phyloP scores from a whole-genome alignment of 2,113 vertebrate species.

The Takifugu bimaculatus region DNA sequence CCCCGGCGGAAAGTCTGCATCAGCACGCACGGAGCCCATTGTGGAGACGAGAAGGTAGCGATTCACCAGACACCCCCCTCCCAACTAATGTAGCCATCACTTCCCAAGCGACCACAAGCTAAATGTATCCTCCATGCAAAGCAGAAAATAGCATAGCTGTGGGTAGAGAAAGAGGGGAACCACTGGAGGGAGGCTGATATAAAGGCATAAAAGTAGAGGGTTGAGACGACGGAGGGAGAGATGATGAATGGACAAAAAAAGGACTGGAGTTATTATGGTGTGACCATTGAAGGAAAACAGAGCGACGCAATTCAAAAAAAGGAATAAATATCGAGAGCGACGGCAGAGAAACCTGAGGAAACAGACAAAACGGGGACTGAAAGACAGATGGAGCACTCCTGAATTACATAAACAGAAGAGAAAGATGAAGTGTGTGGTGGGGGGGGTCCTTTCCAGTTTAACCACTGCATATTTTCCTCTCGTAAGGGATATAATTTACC shows the following conservation, averaged over 20 bases:
- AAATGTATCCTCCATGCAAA: constrained; percentile 66
- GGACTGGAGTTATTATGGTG: constrained; percentile 17
- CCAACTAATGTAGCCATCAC: constrained; percentile 54
- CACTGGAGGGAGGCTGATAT: constrained; percentile 12
- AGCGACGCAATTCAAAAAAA: constrained; percentile 19
- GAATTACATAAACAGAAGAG: constrained; percentile 33
- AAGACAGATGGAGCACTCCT: constrained; percentile 27
- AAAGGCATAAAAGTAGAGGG: constrained; percentile 24
- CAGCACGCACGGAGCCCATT: constrained; percentile 47
- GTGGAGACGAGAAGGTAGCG: constrained; percentile 47
- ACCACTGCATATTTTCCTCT: constrained; percentile 72
- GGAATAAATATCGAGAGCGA: constrained; percentile 17
- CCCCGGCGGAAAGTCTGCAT: constrained; percentile 68
- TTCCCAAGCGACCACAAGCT: constrained; percentile 64
- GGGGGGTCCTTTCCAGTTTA: constrained; percentile 40
- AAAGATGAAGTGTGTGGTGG: constrained; percentile 13
- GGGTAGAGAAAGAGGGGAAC: constrained; percentile 19
- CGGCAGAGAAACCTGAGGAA: constrained; percentile 4
- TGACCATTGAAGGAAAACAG: constrained; percentile 17
- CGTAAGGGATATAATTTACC: constrained; percentile 71
- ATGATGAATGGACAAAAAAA: constrained; percentile 29
- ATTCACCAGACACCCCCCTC: constrained; percentile 45
- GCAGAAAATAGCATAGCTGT: constrained; percentile 60
- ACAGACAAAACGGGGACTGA: constrained; percentile 15
- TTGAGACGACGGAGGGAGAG: constrained; percentile 20